Percentiles rank a stretch among this genome's conserved stretches.
Evolutionary conservation across 2,113 vertebrate species (phyloP).

Genomic region (Oophaga pumilio): DNA sequence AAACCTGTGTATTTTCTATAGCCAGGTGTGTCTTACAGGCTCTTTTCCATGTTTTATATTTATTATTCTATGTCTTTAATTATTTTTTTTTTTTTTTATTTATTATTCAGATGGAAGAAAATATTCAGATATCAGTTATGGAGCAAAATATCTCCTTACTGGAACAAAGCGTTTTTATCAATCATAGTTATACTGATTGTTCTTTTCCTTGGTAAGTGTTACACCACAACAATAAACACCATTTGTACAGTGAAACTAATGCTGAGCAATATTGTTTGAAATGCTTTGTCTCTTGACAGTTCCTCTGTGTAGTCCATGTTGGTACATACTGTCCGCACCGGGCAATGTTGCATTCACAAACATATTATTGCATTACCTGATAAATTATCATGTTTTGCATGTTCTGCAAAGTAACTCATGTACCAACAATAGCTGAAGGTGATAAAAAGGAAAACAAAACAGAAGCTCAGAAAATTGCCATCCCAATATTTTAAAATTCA

Average conservation of each 20-base stretch:
- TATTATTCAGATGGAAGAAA: conserved; percentile 79
- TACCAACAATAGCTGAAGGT: not conserved
- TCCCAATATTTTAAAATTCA: no score
- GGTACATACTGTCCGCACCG: no score
- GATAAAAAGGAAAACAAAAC: not conserved
- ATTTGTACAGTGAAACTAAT: not conserved
- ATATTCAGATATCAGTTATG: conserved; percentile 86
- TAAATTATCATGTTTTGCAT: not conserved
- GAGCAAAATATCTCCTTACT: conserved; percentile 84
- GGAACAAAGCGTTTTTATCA: conserved; percentile 92
- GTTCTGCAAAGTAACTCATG: not conserved
- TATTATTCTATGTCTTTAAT: no score
- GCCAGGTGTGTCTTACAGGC: no score
- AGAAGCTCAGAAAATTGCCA: not conserved
- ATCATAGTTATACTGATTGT: conserved; percentile 90
- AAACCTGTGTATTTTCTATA: no score
- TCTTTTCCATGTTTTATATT: no score
- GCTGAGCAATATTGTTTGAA: not conserved
- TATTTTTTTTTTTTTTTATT: not conserved
- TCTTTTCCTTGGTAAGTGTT: conserved; percentile 88
- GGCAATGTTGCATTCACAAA: not conserved
- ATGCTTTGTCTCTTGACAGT: no score
- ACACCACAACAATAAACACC: no score
- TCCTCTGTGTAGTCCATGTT: not conserved
- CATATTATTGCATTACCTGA: not conserved